Evolutionary conservation across 2,113 vertebrate species (phyloP).

Genomic region (Microtus pennsylvanicus): DNA sequence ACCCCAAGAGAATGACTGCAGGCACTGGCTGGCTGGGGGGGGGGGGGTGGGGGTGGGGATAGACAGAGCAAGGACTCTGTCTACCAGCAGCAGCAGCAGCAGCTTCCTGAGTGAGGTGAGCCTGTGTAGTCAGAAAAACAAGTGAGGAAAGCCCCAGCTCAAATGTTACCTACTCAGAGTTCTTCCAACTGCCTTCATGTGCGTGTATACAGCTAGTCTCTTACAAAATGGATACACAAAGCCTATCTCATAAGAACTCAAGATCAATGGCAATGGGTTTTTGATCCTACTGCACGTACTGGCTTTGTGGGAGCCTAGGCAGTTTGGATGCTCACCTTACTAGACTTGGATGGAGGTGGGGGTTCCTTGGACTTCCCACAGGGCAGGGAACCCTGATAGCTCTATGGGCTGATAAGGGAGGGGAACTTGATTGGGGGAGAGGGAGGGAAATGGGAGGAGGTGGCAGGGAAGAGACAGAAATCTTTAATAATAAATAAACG

Average conservation of each 20-base stretch:
- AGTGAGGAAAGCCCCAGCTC: not conserved
- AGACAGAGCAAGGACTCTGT: not conserved
- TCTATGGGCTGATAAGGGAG: no score
- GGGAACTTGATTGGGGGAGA: no score
- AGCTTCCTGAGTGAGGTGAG: not conserved
- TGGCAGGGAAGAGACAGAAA: no score
- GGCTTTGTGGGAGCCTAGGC: no score
- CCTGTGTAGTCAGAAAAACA: not conserved
- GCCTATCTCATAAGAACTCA: not conserved
- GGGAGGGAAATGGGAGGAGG: no score
- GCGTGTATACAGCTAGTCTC: not conserved
- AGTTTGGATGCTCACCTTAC: no score
- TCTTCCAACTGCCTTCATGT: slow-evolving; percentile 7
- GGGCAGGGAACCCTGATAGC: no score
- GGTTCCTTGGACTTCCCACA: no score
- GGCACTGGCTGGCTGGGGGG: not conserved
- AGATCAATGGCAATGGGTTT: no score
- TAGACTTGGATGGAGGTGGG: no score
- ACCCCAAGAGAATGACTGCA: slow-evolving; percentile 18
- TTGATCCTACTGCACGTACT: no score
- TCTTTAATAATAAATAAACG: no score
- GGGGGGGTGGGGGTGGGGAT: not conserved
- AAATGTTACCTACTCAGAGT: not conserved
- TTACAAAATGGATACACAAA: not conserved
- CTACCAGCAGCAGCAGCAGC: slow-evolving; percentile 22